Base-by-base conservation (phyloP, 2,888 invertebrate genomes). In the Folsomia manolachei region DNA sequence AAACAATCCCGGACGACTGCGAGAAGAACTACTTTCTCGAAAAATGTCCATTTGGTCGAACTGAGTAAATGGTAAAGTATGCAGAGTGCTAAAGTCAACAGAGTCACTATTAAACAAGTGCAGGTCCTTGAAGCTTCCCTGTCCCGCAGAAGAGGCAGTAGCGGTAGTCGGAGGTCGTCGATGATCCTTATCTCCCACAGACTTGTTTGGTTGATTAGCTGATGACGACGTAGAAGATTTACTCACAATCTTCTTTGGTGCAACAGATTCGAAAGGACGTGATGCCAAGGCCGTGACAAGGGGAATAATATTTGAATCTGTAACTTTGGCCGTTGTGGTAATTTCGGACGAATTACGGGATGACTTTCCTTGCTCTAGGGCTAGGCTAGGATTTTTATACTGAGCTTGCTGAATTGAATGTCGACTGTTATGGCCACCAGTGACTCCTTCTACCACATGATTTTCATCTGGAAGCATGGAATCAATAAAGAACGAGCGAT, bases 391-490 rank as follows among this genome's bases (percentile, higher is more conserved):
- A 14, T 14, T 39, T 39, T 14, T 14, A 39, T 39, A 9, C 7
- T 14, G 14, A 39, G 39, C 39, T 4, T 39, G 4, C 39, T 39
- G 23, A 7, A 60, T 60, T n/a, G n/a, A 60, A n/a, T 60, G 60
- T 60, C 19, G 23, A 60, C n/a, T 60, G n/a, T 60, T 21, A 4
- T 21, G 60, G 19, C 60, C 23, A 51, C 18, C 11, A 19, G 9
- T 60, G 7, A 11, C 9, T 19, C 9, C 4, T 4, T 19, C n/a
- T 63, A n/a, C 53, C 52, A 9, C 24, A 25, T 21, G 73, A 71
- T 27, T 69, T 0, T 79, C 78, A 19, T 81, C 81, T 1, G 79
- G 81, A 11, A 79, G 73, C 81, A 81, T 79, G 0, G 81, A 74
- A 66, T 81, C 79, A 69, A 81, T 81, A 60, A 75, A 77, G 56